Evolutionary conservation across 1,140 invertebrate genomes (phyloP), one percentile per base, ranked within the genome.

Genomic region (Neuroterus valhalla): DNA sequence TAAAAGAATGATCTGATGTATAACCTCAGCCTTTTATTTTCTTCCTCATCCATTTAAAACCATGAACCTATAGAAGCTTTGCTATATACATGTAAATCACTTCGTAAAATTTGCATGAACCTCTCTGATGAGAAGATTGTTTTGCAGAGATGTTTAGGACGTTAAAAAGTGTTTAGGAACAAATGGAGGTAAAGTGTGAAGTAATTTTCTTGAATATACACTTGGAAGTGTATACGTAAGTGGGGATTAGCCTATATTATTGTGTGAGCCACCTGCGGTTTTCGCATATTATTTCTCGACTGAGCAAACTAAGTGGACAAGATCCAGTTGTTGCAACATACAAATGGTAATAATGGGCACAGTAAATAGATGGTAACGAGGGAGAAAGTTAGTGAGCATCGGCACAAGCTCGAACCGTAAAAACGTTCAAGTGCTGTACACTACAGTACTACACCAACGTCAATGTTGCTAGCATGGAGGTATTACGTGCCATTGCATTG

Each of bases 281-380:
- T 62, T 62, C 26, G 55, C 55, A 62, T 62, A 62, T 62, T 62
- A 62, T 62, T 62, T 62, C 31, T 23, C 26, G 55, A 31, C 55
- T 62, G 23, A 62, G 23, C 26, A 62, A 62, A 62, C 55, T 62
- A 62, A 62, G 55, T 62, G 55, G 52, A 62, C 23, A 62, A 31
- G 55, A 38, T 5, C 55, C 26, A 62, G 12, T 62, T 62, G 55
- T 62, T 52, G 50, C 10, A 31, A 62, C 23, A 26, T 26, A 62
- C 55, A 62, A 62, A 62, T 62, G 55, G 23, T 62, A 31, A 62
- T 62, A 62, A 62, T 62, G 55, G 14, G 23, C 23, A 62, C 11
- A 62, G 55, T n/a, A 62, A 62, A 62, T 62, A 62, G 55, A 62
- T 31, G 55, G 3, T 62, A 23, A 31, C 31, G 26, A 23, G 1